Percentiles rank a stretch among this genome's conserved stretches.
Conservation (phyloP, 1,140 invertebrate genomes). For the Myzus persicae region DNA sequence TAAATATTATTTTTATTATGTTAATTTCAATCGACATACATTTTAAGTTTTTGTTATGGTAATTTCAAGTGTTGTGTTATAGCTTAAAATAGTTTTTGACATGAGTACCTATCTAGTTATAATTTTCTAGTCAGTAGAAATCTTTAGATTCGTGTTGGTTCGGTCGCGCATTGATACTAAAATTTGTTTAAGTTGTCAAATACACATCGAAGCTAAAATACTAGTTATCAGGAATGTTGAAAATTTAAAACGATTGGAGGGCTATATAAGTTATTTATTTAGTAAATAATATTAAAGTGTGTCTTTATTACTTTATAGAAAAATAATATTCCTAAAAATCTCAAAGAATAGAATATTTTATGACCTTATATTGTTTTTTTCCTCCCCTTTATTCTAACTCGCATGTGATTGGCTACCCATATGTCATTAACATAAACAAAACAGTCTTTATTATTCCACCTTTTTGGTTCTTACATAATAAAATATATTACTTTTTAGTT, state of each 20-base stretch:
- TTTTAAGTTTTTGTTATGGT: background rate
- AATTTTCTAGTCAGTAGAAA: background rate
- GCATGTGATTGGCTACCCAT: background rate
- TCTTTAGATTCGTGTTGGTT: background rate
- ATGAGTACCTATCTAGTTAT: background rate
- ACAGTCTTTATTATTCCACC: background rate
- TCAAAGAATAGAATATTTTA: background rate
- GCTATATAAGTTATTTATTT: background rate
- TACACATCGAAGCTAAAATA: background rate
- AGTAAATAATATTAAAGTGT: background rate
- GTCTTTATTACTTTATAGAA: background rate
- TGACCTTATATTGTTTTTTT: background rate
- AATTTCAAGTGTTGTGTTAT: background rate
- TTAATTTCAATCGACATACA: background rate
- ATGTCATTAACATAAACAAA: constrained; percentile 3
- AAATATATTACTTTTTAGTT: constrained; percentile 12
- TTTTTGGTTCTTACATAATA: background rate
- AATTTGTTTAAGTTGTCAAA: background rate
- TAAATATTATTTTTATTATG: background rate
- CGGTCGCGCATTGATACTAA: background rate
- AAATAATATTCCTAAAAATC: background rate
- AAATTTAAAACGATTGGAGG: background rate
- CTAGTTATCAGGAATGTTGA: background rate
- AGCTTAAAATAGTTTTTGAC: background rate
- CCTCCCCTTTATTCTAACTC: background rate